Percentiles rank a stretch among this genome's conserved stretches.
phyloP scores from a whole-genome alignment of 2,888 invertebrate genomes.

The Drosophila glabriapex region DNA sequence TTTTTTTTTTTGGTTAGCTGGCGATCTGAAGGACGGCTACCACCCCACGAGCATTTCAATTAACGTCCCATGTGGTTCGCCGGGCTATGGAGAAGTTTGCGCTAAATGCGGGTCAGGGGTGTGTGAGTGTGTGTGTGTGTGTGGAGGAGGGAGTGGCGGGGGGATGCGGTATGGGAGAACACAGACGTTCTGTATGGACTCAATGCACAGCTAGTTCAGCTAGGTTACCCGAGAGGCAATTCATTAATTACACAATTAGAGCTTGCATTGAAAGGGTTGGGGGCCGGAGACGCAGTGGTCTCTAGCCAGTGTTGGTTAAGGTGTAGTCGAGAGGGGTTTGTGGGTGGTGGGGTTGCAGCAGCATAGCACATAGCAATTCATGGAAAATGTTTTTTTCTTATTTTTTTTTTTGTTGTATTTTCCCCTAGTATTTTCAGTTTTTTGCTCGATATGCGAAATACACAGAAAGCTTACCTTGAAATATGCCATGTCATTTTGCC shows the following conservation, averaged over 20 bases:
- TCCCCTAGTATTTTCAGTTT: constrained; percentile 13
- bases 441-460: constrained; percentile 55
- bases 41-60: constrained; percentile 66
- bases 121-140: neutral
- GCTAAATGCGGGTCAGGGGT: constrained; percentile 18
- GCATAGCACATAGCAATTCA: constrained; percentile 23
- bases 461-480: constrained; percentile 74
- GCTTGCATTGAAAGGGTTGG: constrained; percentile 37
- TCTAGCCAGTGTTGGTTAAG: constrained; percentile 2
- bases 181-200: neutral
- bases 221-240: constrained; percentile 52
- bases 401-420: neutral
- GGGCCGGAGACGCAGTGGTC: neutral
- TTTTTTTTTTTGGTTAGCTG: constrained; percentile 29
- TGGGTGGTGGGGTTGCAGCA: constrained; percentile 1
- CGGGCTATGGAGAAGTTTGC: constrained; percentile 29
- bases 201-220: constrained; percentile 13
- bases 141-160: neutral
- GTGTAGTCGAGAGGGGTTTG: neutral
- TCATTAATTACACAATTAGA: constrained; percentile 80
- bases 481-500: constrained; percentile 72
- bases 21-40: constrained; percentile 57
- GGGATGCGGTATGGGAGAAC: neutral
- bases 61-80: constrained; percentile 61
- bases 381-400: constrained; percentile 3